phyloP scores from a whole-genome alignment of 2,888 invertebrate species.

The Drosophila histrio region DNA sequence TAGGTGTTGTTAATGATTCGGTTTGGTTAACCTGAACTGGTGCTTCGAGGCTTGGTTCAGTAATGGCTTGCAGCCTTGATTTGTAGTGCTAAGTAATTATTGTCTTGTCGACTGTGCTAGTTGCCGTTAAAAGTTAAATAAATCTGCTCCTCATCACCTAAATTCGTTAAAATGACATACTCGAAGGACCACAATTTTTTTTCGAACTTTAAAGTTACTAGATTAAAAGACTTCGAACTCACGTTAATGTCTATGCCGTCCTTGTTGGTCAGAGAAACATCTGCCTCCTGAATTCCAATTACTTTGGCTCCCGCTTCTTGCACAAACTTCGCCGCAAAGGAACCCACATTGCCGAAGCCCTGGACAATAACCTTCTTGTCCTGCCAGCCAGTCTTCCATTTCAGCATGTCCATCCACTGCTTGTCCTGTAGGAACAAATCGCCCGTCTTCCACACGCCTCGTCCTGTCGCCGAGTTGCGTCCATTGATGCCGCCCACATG shows the following conservation, averaged over 20 bases:
- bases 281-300: constrained; percentile 95
- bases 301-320: constrained; percentile 96
- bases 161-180: too few species aligned
- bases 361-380: constrained; percentile 97
- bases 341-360: constrained; percentile 98
- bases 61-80: too few species aligned
- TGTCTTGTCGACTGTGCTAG: too few species aligned
- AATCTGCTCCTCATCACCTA: too few species aligned
- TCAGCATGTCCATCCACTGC: constrained; percentile 96
- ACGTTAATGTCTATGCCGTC: constrained; percentile 91
- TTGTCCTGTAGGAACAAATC: constrained; percentile 97
- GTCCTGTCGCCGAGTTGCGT: constrained; percentile 97
- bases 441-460: constrained; percentile 96
- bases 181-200: too few species aligned
- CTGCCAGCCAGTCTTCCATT: constrained; percentile 94
- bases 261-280: constrained; percentile 93
- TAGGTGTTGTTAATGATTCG: too few species aligned
- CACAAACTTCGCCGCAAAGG: constrained; percentile 97
- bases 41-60: too few species aligned
- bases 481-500: constrained; percentile 99
- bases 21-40: too few species aligned
- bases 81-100: too few species aligned
- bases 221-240: too few species aligned
- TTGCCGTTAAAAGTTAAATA: too few species aligned
- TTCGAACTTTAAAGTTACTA: too few species aligned